phyloP scores from a whole-genome alignment of 2,113 vertebrate genomes.

The Lasiurus borealis region DNA sequence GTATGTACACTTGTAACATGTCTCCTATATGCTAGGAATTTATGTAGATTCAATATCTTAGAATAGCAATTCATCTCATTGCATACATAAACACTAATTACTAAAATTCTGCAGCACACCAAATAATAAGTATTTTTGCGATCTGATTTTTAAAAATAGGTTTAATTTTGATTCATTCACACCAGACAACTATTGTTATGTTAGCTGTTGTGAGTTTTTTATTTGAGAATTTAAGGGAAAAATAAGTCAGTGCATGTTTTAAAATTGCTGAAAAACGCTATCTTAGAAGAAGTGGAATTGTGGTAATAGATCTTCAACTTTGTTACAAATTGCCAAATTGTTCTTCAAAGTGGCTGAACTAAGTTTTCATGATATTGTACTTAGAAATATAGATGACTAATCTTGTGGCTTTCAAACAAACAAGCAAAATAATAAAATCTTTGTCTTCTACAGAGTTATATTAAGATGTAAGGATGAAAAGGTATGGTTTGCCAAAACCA shows the following conservation, averaged over 20 bases:
- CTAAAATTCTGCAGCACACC: neutral
- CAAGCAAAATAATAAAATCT: neutral
- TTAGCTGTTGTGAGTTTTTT: neutral
- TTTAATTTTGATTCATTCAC: neutral
- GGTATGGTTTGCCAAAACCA: neutral
- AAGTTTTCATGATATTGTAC: neutral
- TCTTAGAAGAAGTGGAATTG: neutral
- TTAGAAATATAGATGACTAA: neutral
- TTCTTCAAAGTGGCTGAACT: neutral
- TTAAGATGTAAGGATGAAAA: slow-evolving; percentile 14
- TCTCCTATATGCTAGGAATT: neutral
- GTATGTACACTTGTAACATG: neutral
- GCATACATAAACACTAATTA: neutral
- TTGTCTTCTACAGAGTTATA: neutral
- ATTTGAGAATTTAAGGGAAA: neutral
- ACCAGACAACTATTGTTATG: neutral
- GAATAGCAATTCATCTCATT: neutral
- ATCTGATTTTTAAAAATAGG: neutral
- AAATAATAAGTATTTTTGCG: neutral
- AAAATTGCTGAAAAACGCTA: neutral
- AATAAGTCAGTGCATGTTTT: neutral
- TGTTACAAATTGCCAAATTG: neutral
- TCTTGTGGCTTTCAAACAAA: neutral
- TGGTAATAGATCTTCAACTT: neutral
- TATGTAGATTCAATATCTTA: neutral